A percentile compares a stretch with the other conserved stretches of the same genome.
These are phyloP conservation scores for Podarcis raffonei DNA, from an alignment of 2,113 vertebrate species.

Conservation along the genomic window DNA sequence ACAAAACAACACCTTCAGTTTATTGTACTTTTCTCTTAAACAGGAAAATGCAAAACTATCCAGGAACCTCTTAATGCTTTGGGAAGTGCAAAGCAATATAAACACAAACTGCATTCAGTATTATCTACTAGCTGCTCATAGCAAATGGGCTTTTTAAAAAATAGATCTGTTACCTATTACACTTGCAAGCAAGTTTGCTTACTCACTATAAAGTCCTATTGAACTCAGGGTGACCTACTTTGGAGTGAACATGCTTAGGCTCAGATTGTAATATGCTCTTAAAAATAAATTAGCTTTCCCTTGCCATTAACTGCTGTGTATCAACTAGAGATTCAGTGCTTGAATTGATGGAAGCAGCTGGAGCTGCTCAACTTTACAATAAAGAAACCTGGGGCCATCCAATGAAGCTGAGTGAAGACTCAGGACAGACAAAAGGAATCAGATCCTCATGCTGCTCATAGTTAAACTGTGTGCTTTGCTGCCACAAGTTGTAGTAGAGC, in stretches of 20 bases:
- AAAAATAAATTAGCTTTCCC: neutral
- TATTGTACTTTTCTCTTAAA: neutral
- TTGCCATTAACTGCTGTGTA: neutral
- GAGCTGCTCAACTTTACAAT: neutral
- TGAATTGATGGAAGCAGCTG: neutral
- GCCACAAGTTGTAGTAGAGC: too few relatives aligned
- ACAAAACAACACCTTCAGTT: neutral
- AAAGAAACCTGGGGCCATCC: too few relatives aligned
- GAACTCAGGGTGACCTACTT: neutral
- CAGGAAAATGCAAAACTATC: neutral
- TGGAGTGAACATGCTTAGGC: neutral
- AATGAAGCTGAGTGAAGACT: too few relatives aligned
- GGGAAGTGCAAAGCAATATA: neutral
- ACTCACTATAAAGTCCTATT: neutral
- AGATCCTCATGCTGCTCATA: too few relatives aligned
- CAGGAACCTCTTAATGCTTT: neutral
- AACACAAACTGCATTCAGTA: neutral
- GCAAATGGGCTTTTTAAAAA: neutral
- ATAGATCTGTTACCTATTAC: neutral
- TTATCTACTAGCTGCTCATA: constrained; percentile 31
- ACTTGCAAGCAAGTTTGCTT: neutral
- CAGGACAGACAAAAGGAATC: too few relatives aligned
- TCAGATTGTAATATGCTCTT: neutral
- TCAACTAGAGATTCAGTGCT: neutral
- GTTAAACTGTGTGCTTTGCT: too few relatives aligned